phyloP scores from a whole-genome alignment of 2,113 vertebrate genomes.

The Crotalus helleri region DNA sequence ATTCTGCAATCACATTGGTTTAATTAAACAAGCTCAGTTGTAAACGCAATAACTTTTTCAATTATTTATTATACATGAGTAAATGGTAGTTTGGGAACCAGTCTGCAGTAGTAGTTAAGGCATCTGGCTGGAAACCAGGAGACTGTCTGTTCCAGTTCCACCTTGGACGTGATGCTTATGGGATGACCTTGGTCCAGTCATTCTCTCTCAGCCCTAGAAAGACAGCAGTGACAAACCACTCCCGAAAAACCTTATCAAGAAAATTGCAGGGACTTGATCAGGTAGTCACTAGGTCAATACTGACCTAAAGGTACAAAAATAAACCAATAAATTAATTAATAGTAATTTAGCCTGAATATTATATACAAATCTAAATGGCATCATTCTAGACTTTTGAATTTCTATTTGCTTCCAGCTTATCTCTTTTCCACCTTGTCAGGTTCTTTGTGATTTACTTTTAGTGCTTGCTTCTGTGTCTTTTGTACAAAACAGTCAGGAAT shows the following conservation, averaged over 20 bases:
- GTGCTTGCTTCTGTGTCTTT: not conserved
- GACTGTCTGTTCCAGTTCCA: not conserved
- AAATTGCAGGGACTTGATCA: not conserved
- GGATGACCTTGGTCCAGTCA: not conserved
- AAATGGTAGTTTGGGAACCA: not conserved
- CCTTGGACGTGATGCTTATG: not conserved
- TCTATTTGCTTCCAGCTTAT: not conserved
- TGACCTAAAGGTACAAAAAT: not conserved
- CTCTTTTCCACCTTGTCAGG: not conserved
- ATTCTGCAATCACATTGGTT: not conserved
- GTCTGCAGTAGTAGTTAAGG: not conserved
- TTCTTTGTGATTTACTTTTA: not conserved
- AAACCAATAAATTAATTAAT: not conserved
- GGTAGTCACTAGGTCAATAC: not conserved
- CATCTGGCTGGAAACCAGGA: not conserved
- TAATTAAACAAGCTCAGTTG: not conserved
- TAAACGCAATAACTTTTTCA: not conserved
- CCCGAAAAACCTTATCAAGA: not conserved
- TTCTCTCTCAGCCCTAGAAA: not conserved
- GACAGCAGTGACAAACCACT: not conserved
- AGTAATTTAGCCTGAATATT: not conserved
- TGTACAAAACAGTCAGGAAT: not conserved
- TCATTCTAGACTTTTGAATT: not conserved
- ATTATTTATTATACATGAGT: constrained; percentile 13
- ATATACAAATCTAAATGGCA: not conserved